A percentile compares a stretch with the other conserved stretches of the same genome.
These are phyloP conservation scores for Leptinotarsa texana DNA, from an alignment of 1,140 invertebrate species.

Conservation along the genomic window DNA sequence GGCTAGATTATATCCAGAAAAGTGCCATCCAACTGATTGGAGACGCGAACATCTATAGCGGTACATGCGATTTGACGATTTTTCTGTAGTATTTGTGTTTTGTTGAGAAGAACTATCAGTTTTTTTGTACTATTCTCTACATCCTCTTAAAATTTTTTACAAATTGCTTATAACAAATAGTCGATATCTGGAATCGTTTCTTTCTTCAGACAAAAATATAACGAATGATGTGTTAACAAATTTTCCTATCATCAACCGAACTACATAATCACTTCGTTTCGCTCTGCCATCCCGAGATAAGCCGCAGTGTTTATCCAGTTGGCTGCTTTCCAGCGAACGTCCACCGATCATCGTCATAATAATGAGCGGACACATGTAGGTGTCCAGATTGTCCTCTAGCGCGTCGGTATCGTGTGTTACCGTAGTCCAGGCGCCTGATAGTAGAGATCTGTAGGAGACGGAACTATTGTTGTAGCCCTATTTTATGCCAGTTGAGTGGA, in stretches of 20 bases:
- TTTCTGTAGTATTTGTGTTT: too few species aligned
- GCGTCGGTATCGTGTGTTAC: not conserved
- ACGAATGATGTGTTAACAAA: not conserved
- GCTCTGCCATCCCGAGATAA: not conserved
- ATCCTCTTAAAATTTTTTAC: too few species aligned
- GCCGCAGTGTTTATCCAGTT: slow-evolving; percentile 5
- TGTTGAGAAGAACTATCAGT: too few species aligned
- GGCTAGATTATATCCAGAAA: too few species aligned
- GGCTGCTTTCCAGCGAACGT: not conserved
- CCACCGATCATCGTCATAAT: slow-evolving; percentile 5
- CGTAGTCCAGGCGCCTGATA: not conserved
- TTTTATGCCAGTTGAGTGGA: not conserved
- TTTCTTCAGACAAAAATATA: too few species aligned
- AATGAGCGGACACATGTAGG: slow-evolving; percentile 5
- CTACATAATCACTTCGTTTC: not conserved
- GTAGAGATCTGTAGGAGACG: not conserved
- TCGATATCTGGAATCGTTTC: too few species aligned
- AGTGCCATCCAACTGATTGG: too few species aligned
- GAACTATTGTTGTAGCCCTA: not conserved
- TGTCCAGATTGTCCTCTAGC: not conserved
- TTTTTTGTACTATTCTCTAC: too few species aligned
- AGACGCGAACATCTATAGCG: too few species aligned
- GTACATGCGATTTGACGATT: too few species aligned
- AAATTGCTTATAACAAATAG: too few species aligned
- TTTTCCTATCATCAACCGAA: not conserved